Base-by-base conservation (phyloP, 2,888 invertebrate genomes). In the Apantesis nais region DNA sequence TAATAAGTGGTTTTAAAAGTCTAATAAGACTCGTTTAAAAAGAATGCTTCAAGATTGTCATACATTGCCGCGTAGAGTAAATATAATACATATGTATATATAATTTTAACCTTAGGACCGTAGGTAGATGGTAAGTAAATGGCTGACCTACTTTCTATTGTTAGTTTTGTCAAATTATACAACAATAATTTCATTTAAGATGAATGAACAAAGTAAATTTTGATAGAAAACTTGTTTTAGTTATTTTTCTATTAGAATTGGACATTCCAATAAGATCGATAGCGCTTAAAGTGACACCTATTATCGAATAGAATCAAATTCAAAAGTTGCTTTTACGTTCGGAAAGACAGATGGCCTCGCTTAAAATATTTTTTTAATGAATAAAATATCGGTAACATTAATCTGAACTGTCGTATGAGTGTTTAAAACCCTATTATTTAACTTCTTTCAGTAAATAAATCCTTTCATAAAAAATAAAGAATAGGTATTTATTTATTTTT, bases 211-310 rank as follows among this genome's bases (percentile, higher is more conserved):
- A 4, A 34, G 5, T 19, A 52, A n/a, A 31, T 65, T 34, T 1
- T 37, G 7, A 34, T 34, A 12, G 64, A 64, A 64, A 44, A 63
- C 1, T 19, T 1, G 25, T 41, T 16, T 16, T 25, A 16, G 1
- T 22, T 44, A 3, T 25, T 55, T 29, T 58, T 29, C 29, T 41
- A 31, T 25, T 39, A 7, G 41, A 63, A 58, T 58, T 63, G 11
- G 29, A 34, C 16, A 71, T 64, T 83, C 82, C 55, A 71, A 82
- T 76, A 73, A 70, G 80, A 73, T 77, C 65, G 71, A 70, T 72
- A 68, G 67, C 9, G 29, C 34, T 61, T 31, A 16, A 61, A 83
- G 80, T 74, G 92, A 79, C 92, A 91, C 89, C 92, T 92, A 71
- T 79, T 75, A 78, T 75, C 79, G 85, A 85, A 80, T 90, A 88